Evolutionary conservation across 2,797 vertebrate species (phyloP).

Genomic region (Taeniopygia guttata): DNA sequence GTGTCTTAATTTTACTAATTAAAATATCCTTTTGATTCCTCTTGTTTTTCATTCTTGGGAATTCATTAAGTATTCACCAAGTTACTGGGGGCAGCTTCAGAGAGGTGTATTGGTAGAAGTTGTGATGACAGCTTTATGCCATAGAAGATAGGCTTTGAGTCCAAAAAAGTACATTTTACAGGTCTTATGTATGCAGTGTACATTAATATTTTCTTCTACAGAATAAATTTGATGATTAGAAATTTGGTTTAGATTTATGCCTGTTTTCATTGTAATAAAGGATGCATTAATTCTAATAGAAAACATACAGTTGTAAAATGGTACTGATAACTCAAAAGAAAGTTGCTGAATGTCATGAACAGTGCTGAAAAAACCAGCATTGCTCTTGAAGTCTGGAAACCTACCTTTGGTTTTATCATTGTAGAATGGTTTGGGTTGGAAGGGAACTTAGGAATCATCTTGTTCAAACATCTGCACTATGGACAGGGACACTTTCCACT

Average conservation of each 20-base stretch:
- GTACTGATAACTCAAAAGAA: not conserved
- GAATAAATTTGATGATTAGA: not conserved
- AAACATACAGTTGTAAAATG: not conserved
- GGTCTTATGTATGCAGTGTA: accelerated
- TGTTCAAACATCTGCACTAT: accelerated
- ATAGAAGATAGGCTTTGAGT: not conserved
- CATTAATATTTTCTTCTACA: not conserved
- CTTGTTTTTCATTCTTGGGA: not conserved
- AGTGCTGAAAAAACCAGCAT: not conserved
- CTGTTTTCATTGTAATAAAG: not conserved
- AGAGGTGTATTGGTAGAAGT: not conserved
- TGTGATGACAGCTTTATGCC: not conserved
- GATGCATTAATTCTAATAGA: not conserved
- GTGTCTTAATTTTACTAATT: not conserved
- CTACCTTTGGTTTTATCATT: not conserved
- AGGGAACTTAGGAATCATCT: not conserved
- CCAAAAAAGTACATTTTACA: not conserved
- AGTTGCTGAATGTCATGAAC: not conserved
- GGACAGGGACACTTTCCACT: not conserved
- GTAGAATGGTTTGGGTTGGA: not conserved
- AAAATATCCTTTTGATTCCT: not conserved
- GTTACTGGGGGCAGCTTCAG: not conserved
- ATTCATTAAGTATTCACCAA: not conserved
- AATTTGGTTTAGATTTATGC: not conserved
- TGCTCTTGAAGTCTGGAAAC: not conserved